Percentiles rank a stretch among this genome's conserved stretches.
phyloP scores from a whole-genome alignment of 2,113 vertebrate genomes.

The Lagenorhynchus albirostris region DNA sequence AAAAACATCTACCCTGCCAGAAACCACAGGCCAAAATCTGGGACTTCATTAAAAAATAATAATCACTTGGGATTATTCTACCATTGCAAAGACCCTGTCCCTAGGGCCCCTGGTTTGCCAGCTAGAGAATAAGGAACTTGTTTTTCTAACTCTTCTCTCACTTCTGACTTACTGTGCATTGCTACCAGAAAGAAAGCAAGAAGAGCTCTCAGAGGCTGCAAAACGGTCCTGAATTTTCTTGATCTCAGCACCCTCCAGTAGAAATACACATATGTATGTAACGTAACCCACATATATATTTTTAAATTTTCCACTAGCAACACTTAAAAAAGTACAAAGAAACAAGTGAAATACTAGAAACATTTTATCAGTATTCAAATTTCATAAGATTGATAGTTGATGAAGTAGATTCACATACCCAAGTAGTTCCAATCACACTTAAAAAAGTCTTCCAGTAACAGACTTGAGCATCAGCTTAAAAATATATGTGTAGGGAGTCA shows the following conservation, averaged over 20 bases:
- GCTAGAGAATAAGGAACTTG: neutral
- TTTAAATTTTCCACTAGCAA: neutral
- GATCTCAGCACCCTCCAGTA: neutral
- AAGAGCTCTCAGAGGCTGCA: neutral
- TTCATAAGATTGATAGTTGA: neutral
- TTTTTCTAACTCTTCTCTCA: neutral
- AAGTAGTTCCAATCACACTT: neutral
- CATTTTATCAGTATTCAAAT: neutral
- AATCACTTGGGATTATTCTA: neutral
- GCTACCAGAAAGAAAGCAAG: neutral
- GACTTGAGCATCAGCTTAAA: neutral
- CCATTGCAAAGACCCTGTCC: neutral
- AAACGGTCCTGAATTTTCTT: neutral
- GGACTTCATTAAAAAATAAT: conserved; percentile 47
- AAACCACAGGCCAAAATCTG: conserved; percentile 52
- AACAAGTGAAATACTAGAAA: neutral
- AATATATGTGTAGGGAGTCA: neutral
- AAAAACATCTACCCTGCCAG: conserved; percentile 31
- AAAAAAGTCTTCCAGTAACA: neutral
- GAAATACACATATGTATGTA: neutral
- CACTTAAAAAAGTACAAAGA: neutral
- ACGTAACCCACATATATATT: neutral
- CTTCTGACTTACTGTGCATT: neutral
- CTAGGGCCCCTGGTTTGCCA: neutral
- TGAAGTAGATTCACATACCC: neutral